phyloP scores from a whole-genome alignment of 2,113 vertebrate species.

The Cyprinodon brontotheroides region DNA sequence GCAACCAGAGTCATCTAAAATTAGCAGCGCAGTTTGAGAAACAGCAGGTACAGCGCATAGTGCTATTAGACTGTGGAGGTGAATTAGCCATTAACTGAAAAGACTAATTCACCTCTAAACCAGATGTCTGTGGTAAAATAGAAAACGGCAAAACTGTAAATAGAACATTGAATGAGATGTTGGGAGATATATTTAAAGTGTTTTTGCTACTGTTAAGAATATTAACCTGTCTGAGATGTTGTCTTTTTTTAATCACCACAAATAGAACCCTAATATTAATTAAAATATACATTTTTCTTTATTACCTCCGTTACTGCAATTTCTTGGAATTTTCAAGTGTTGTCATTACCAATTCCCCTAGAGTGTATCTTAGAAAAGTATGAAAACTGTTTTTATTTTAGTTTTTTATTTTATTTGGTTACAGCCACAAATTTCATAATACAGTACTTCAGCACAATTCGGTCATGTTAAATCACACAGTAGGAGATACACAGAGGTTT shows the following conservation, averaged over 20 bases:
- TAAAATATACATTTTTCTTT: no score
- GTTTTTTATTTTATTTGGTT: neutral
- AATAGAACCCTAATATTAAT: neutral
- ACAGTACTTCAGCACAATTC: no score
- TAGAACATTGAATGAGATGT: slow-evolving; percentile 13
- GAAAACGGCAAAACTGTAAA: slow-evolving; percentile 55
- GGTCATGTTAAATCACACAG: no score
- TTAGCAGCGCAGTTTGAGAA: slow-evolving; percentile 69
- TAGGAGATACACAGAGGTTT: no score
- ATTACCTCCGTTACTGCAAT: neutral
- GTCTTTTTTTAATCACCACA: neutral
- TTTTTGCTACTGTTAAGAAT: neutral
- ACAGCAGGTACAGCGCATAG: slow-evolving; percentile 68
- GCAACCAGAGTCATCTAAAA: slow-evolving; percentile 64
- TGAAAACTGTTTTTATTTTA: neutral
- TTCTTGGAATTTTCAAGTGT: neutral
- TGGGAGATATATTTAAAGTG: slow-evolving; percentile 5
- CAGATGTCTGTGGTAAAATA: slow-evolving; percentile 68
- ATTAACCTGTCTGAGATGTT: neutral
- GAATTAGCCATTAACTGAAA: slow-evolving; percentile 76
- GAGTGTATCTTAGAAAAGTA: no score
- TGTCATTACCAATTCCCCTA: neutral
- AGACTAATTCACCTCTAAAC: slow-evolving; percentile 71
- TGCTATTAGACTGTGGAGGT: slow-evolving; percentile 72
- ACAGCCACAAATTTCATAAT: neutral